A percentile compares a stretch with the other conserved stretches of the same genome.
Evolutionary conservation across 2,797 vertebrate genomes (phyloP).

Genomic region (Sarcophilus harrisii): DNA sequence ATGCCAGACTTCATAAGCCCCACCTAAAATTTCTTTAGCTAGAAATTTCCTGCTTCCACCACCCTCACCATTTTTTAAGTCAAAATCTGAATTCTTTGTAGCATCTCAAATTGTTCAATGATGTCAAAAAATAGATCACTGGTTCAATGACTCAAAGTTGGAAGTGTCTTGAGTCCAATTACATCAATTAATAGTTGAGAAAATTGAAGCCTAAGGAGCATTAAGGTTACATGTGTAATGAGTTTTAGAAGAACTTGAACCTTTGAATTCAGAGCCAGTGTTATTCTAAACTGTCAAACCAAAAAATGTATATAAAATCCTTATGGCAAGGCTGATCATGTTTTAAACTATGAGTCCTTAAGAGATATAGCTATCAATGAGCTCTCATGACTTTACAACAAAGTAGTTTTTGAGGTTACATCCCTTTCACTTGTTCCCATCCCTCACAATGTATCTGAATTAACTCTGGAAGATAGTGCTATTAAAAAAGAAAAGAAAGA

Average conservation of each 20-base stretch:
- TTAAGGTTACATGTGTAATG: neutral
- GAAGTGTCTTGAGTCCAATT: neutral
- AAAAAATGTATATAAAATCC: neutral
- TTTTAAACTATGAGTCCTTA: neutral
- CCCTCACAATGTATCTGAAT: slow-evolving; percentile 30
- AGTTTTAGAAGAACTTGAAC: neutral
- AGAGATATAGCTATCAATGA: neutral
- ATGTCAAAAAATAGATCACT: neutral
- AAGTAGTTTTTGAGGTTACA: slow-evolving; percentile 5
- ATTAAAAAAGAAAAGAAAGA: neutral
- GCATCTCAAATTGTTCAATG: neutral
- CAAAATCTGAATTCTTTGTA: neutral
- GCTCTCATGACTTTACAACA: neutral
- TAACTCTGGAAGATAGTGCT: neutral
- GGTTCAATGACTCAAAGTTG: neutral
- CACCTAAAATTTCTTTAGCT: neutral
- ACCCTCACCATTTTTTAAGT: neutral
- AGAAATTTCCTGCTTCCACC: neutral
- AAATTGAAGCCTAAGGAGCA: neutral
- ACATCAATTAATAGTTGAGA: neutral
- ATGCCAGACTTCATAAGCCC: too few species aligned
- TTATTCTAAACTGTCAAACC: neutral
- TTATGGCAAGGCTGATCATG: neutral
- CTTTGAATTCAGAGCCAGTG: slow-evolving; percentile 4
- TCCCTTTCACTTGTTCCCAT: neutral